Conservation (phyloP, 1,140 invertebrate genomes). For the Drosophila lini region DNA sequence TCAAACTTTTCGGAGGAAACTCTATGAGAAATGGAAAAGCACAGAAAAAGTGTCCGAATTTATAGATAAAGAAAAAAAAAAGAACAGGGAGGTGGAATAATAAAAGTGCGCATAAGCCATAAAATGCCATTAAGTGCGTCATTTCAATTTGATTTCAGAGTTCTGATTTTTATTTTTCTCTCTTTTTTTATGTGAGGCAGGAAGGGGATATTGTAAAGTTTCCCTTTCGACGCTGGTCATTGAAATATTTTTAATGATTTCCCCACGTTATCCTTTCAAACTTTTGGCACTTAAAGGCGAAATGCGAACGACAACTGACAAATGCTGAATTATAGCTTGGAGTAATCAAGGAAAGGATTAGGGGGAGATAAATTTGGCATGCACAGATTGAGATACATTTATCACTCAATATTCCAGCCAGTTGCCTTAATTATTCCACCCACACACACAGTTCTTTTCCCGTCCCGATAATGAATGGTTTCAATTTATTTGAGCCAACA, state of each 20-base stretch:
- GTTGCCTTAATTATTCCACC: conserved; percentile 37
- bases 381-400: conserved; percentile 44
- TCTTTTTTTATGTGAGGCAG: neutral
- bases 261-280: conserved; percentile 29
- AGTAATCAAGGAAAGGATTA: conserved; percentile 39
- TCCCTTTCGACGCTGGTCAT: conserved; percentile 23
- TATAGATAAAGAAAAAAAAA: neutral
- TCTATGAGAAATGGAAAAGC: conserved; percentile 18
- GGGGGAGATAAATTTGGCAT: conserved; percentile 30
- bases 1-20: conserved; percentile 13
- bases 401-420: conserved; percentile 36
- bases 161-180: conserved; percentile 43
- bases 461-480: conserved; percentile 54
- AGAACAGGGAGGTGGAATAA: conserved; percentile 48
- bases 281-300: conserved; percentile 28
- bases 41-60: conserved; percentile 1
- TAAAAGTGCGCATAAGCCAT: conserved; percentile 77
- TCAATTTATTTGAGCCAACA: conserved; percentile 54
- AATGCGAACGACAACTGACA: conserved; percentile 29
- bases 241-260: conserved; percentile 50
- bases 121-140: conserved; percentile 79
- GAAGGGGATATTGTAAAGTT: conserved; percentile 20
- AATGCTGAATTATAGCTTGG: conserved; percentile 31
- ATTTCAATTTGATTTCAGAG: conserved; percentile 78
- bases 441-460: conserved; percentile 8